phyloP scores from a whole-genome alignment of 2,888 invertebrate genomes.

The Diaphora mendica region DNA sequence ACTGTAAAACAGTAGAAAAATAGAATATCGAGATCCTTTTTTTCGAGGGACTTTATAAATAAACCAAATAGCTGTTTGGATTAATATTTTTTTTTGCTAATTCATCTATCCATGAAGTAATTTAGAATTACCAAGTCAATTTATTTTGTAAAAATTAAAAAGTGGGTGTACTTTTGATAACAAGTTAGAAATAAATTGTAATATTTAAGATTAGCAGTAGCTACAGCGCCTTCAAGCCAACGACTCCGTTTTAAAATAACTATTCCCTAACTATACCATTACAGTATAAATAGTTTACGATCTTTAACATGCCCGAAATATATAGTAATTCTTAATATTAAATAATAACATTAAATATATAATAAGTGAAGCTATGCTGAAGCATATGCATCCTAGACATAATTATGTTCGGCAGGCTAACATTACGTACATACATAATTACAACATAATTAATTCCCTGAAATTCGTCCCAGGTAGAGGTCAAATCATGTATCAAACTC shows the following conservation, averaged over 20 bases:
- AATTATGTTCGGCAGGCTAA: not conserved
- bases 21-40: too few species aligned
- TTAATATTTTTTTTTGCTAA: too few species aligned
- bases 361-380: not conserved
- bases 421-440: too few species aligned
- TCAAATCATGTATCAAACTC: slow-evolving; percentile 17
- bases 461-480: not conserved
- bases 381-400: not conserved
- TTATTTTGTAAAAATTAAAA: too few species aligned
- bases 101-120: too few species aligned
- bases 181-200: not conserved
- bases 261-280: not conserved
- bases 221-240: not conserved
- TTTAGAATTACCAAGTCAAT: too few species aligned
- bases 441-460: not conserved
- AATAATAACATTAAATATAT: too few species aligned
- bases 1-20: too few species aligned
- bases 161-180: not conserved
- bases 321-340: not conserved
- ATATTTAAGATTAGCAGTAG: not conserved
- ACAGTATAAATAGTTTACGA: too few species aligned
- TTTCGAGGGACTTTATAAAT: too few species aligned
- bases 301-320: not conserved
- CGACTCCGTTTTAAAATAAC: not conserved
- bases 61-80: too few species aligned